These are phyloP conservation scores for Tragopan temminckii DNA, from an alignment of 2,797 vertebrate genomes.

Conservation along the genomic window DNA sequence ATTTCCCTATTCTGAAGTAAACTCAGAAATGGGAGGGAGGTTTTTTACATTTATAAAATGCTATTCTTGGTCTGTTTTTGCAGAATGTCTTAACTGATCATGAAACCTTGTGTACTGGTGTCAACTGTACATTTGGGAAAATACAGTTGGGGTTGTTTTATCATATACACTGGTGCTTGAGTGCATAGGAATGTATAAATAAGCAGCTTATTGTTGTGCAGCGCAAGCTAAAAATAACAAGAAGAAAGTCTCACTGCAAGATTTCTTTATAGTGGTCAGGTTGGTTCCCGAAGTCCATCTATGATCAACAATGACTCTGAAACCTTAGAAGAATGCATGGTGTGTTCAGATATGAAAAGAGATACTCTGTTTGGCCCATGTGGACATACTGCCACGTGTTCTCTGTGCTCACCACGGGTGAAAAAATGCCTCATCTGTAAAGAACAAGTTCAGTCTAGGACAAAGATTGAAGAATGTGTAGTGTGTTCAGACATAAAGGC, in stretches of 20 bases:
- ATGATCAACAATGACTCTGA: constrained; percentile 95
- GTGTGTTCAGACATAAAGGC: no score
- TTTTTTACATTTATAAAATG: fast-evolving
- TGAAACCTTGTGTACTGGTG: not conserved
- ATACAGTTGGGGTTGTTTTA: not conserved
- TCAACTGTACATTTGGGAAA: fast-evolving
- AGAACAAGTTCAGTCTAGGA: constrained; percentile 98
- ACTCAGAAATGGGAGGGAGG: not conserved
- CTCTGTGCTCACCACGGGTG: constrained; percentile 96
- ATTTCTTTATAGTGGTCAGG: constrained; percentile 89
- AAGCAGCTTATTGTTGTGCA: not conserved
- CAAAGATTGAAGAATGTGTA: no score
- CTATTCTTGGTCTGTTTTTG: not conserved
- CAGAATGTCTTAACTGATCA: fast-evolving
- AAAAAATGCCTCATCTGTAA: constrained; percentile 99
- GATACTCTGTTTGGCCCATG: constrained; percentile 98
- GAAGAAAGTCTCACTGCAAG: constrained; percentile 25
- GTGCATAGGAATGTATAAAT: not conserved
- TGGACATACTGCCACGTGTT: constrained; percentile 98
- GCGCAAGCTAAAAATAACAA: not conserved
- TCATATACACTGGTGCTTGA: not conserved
- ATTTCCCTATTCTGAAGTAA: fast-evolving
- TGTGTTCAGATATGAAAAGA: constrained; percentile 98
- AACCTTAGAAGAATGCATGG: constrained; percentile 99
- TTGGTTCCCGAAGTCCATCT: constrained; percentile 96